Percentiles rank a stretch among this genome's conserved stretches.
Conservation (phyloP, 2,888 invertebrate species). For the Watsonalla binaria region DNA sequence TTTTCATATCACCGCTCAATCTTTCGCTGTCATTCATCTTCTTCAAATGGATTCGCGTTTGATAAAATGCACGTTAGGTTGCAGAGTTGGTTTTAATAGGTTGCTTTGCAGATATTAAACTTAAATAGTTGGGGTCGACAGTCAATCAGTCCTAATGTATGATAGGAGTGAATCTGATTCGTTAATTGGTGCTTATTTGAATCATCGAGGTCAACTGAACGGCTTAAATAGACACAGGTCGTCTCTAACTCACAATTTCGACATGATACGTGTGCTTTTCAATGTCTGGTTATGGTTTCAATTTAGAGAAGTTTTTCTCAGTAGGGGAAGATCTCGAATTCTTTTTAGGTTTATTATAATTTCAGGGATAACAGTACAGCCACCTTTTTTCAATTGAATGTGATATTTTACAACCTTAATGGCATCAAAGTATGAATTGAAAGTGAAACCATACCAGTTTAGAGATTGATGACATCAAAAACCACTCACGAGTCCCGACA, state of each 20-base stretch:
- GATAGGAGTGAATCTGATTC: conserved; percentile 27
- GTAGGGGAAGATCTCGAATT: too few species aligned
- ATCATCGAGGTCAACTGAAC: conserved; percentile 46
- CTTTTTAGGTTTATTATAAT: too few species aligned
- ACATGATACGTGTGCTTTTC: neutral
- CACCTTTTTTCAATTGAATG: too few species aligned
- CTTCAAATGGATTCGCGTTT: too few species aligned
- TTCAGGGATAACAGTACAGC: too few species aligned
- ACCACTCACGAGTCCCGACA: neutral
- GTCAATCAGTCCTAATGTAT: conserved; percentile 50
- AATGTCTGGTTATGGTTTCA: too few species aligned
- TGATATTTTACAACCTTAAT: too few species aligned
- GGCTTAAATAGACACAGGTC: conserved; percentile 24
- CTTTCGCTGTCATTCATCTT: too few species aligned
- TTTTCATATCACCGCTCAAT: too few species aligned
- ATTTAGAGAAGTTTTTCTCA: too few species aligned
- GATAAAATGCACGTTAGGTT: too few species aligned
- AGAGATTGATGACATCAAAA: neutral
- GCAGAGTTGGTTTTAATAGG: too few species aligned
- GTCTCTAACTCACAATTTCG: conserved; percentile 2
- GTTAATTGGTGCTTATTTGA: conserved; percentile 54
- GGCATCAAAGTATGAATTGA: neutral
- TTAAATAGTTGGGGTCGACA: conserved; percentile 3
- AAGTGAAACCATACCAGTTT: neutral
- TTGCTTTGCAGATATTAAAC: neutral